phyloP scores from a whole-genome alignment of 2,888 invertebrate species.

The Andrena fulva region DNA sequence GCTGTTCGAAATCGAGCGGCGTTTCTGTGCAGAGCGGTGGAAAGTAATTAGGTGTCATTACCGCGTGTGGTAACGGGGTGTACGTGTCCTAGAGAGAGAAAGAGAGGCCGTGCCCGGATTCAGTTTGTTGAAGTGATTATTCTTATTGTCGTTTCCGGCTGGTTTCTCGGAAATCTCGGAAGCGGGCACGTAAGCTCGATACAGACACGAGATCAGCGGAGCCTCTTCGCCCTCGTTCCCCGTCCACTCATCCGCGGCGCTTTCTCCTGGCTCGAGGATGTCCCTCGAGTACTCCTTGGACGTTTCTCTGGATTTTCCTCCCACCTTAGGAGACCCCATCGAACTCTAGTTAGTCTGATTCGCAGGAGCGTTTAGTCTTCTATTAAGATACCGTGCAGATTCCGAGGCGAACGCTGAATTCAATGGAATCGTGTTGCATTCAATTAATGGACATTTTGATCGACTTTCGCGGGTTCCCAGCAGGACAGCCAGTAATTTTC shows the following conservation, averaged over 20 bases:
- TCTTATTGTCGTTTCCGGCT: slow-evolving; percentile 84
- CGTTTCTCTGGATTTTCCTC: slow-evolving; percentile 55
- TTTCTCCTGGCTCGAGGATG: neutral
- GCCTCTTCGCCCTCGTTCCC: slow-evolving; percentile 61
- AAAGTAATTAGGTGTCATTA: slow-evolving; percentile 84
- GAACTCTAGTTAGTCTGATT: too few species aligned
- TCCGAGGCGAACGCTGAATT: neutral
- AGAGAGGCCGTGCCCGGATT: slow-evolving; percentile 72
- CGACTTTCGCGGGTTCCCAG: slow-evolving; percentile 2
- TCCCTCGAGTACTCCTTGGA: neutral
- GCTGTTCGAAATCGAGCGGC: slow-evolving; percentile 75
- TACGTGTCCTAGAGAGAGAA: slow-evolving; percentile 55
- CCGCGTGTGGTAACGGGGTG: slow-evolving; percentile 69
- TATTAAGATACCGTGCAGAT: neutral
- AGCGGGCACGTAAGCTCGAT: slow-evolving; percentile 64
- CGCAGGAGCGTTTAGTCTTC: neutral
- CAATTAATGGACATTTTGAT: neutral
- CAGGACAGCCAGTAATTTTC: slow-evolving; percentile 47
- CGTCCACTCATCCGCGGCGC: neutral
- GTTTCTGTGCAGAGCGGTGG: slow-evolving; percentile 80
- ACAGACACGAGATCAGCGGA: slow-evolving; percentile 61
- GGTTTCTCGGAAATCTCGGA: slow-evolving; percentile 83
- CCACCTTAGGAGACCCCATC: neutral
- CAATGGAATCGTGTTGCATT: slow-evolving; percentile 9
- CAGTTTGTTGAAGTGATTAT: slow-evolving; percentile 83